Base-by-base conservation (phyloP, 2,888 invertebrate species). In the Hydroisotoma schaefferi region DNA sequence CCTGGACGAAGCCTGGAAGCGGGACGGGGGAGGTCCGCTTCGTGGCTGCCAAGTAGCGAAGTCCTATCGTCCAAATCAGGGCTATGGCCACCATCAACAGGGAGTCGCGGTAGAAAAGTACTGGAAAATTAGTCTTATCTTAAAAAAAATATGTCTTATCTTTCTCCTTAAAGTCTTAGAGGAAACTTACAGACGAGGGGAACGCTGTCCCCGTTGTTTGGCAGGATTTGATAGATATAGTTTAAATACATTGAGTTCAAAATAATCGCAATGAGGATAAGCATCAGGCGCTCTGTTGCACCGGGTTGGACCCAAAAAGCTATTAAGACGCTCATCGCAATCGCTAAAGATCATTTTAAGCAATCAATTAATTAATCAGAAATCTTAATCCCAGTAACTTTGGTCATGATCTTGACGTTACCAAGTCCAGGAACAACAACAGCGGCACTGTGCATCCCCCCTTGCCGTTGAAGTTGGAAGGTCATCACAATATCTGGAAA, bases 21-120 rank as follows among this genome's bases (percentile, higher is more conserved):
- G 72, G 72, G 4, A 73, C 72, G n/a, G 72, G 72, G 15, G 72
- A 73, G 8, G 68, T 67, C 26, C 72, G 57, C 44, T 67, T 71
- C 8, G 72, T 61, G 15, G 66, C 68, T 15, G 72, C 72, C 56
- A 73, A 61, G 53, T 73, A 71, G 4, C 72, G 60, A 2, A 73
- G 61, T 8, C 60, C 57, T 33, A 73, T 59, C n/a, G 72, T 73
- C 72, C 72, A 73, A 12, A 68, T 53, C n/a, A 73, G 59, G 2
- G 70, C 71, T 18, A 69, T 61, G 0, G 71, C 57, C 18, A 69
- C 61, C 72, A 73, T 73, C 2, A 70, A 8, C 43, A 73, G 46
- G 8, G 71, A 70, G 25, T 73, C 72, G 4, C 72, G 68, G 58
- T 68, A 73, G 54, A 68, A 73, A 1, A 73, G 59, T 27, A 72